Percentiles rank a stretch among this genome's conserved stretches.
These are phyloP conservation scores for Cacoxenus indagator DNA, from an alignment of 2,888 invertebrate species.

Conservation along the genomic window DNA sequence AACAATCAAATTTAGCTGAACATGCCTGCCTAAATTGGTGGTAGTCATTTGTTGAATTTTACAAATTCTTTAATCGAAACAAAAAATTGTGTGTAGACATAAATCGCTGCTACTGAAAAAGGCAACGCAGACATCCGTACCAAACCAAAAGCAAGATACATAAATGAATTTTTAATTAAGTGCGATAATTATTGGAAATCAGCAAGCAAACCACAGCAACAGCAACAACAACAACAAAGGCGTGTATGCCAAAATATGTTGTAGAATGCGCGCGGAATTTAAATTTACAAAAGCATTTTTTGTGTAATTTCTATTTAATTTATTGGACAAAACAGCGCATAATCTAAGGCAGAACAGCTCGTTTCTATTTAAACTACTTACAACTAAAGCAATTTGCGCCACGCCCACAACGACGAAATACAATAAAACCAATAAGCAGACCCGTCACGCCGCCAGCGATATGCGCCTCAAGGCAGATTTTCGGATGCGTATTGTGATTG, in stretches of 20 bases:
- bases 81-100: neutral
- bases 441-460: conserved; percentile 79
- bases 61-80: neutral
- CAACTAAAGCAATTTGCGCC: conserved; percentile 1
- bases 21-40: neutral
- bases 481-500: conserved; percentile 70
- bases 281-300: neutral
- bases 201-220: neutral
- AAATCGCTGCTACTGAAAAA: neutral
- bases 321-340: neutral
- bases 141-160: neutral
- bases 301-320: neutral
- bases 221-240: neutral
- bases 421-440: conserved; percentile 65
- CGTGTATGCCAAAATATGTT: conserved; percentile 1
- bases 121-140: neutral
- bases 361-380: neutral
- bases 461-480: conserved; percentile 81
- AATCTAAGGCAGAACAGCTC: neutral
- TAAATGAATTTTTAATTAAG: neutral
- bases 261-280: neutral
- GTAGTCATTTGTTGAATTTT: neutral
- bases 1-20: too few species aligned
- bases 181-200: conserved; percentile 2
- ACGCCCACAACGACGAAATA: conserved; percentile 33